These are phyloP conservation scores for Poeciliopsis infans DNA, from an alignment of 2,797 vertebrate genomes.

Conservation along the genomic window DNA sequence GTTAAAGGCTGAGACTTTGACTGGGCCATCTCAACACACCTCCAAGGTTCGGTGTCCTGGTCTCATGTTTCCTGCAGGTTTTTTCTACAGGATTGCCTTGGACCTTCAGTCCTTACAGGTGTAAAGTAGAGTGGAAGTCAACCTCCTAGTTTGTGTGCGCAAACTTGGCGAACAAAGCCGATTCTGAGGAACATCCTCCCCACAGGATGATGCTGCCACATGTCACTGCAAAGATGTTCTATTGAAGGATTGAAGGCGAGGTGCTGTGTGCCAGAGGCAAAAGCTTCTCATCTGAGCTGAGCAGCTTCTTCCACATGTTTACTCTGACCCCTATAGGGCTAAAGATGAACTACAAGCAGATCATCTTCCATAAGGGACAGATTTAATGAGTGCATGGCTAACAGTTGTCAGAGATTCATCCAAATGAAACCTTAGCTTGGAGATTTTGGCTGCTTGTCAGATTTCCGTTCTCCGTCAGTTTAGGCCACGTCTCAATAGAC, in stretches of 20 bases:
- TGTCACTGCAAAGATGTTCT: conserved; percentile 2
- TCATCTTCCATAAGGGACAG: neutral
- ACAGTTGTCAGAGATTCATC: neutral
- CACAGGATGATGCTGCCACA: conserved; percentile 4
- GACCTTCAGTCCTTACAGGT: too few species aligned
- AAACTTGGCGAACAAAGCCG: neutral
- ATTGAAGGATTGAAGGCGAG: neutral
- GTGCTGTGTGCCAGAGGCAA: neutral
- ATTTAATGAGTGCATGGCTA: neutral
- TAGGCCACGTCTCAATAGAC: neutral
- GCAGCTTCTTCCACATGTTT: neutral
- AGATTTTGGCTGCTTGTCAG: neutral
- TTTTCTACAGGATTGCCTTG: neutral
- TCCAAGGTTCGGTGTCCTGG: neutral
- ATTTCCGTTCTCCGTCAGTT: conserved; percentile 45
- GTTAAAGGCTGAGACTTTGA: neutral
- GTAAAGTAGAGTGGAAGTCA: neutral
- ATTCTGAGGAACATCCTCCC: neutral
- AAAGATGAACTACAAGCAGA: neutral
- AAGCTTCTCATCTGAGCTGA: neutral
- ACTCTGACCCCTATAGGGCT: neutral
- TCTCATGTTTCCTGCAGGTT: neutral
- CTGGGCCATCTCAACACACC: neutral
- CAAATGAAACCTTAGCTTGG: neutral
- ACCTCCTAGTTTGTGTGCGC: neutral